Evolutionary conservation across 2,888 invertebrate genomes (phyloP).

Genomic region (Eugnorisma glareosa): DNA sequence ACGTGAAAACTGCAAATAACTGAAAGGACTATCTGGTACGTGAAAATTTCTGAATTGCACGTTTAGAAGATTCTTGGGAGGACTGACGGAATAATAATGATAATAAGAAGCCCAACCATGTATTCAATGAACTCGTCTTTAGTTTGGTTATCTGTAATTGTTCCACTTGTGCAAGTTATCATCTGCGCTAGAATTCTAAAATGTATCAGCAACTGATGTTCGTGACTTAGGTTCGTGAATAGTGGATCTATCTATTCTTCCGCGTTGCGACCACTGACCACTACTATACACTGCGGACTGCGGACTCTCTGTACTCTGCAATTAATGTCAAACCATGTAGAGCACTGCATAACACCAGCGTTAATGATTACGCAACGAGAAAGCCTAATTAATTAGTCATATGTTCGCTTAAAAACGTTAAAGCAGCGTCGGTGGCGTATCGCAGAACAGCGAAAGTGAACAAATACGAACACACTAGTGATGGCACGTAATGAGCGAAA

Average conservation of each 20-base stretch:
- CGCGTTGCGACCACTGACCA: conserved; percentile 21
- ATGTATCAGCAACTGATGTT: conserved; percentile 29
- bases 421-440: conserved; percentile 50
- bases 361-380: conserved; percentile 63
- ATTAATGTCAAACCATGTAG: conserved; percentile 54
- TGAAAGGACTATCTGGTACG: background rate
- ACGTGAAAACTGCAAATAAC: background rate
- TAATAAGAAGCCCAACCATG: background rate
- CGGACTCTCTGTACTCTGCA: conserved; percentile 30
- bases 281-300: conserved; percentile 6
- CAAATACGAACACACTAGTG: conserved; percentile 53
- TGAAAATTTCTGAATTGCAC: background rate
- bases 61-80: background rate
- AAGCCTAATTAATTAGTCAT: conserved; percentile 69
- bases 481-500: conserved; percentile 51
- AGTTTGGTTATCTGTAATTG: conserved; percentile 1
- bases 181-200: conserved; percentile 8
- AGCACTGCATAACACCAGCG: conserved; percentile 50
- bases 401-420: conserved; percentile 57
- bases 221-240: conserved; percentile 33
- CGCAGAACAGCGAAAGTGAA: conserved; percentile 66
- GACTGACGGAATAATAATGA: background rate
- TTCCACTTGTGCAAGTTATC: conserved; percentile 3
- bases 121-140: background rate
- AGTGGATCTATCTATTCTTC: conserved; percentile 28